phyloP scores from a whole-genome alignment of 2,113 vertebrate genomes.

The Campylomormyrus numenius region DNA sequence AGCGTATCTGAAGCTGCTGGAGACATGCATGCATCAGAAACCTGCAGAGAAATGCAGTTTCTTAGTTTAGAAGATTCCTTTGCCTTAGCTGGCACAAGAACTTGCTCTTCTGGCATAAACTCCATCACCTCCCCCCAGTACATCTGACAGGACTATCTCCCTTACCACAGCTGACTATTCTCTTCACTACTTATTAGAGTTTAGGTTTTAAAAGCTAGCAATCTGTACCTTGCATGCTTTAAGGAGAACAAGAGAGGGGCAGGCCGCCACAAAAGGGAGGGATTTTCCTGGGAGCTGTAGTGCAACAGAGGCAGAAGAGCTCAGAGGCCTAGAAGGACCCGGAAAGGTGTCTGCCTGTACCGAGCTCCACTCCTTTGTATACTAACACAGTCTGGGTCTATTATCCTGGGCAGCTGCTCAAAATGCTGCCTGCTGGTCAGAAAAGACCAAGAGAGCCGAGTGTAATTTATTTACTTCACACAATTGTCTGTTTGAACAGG shows the following conservation, averaged over 20 bases:
- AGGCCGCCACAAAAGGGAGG: constrained; percentile 5
- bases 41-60: not conserved
- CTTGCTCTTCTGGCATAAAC: too few relatives aligned
- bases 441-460: constrained; percentile 69
- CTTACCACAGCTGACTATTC: not conserved
- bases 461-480: constrained; percentile 80
- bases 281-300: not conserved
- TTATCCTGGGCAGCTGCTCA: constrained; percentile 69
- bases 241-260: constrained; percentile 11
- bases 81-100: not conserved
- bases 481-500: constrained; percentile 73
- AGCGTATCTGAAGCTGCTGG: not conserved
- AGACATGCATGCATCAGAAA: not conserved
- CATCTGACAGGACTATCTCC: not conserved
- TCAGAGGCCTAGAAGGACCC: not conserved
- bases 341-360: not conserved
- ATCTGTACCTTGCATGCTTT: not conserved
- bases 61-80: not conserved
- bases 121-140: not conserved
- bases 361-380: constrained; percentile 9
- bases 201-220: not conserved
- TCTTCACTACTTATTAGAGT: not conserved
- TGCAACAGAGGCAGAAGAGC: not conserved
- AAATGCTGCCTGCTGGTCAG: constrained; percentile 53
- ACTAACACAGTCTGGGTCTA: constrained; percentile 27